Percentiles rank a stretch among this genome's conserved stretches.
Conservation (phyloP, 53 echinoderm and acorn worm genomes). For the Paracentrotus lividus region DNA sequence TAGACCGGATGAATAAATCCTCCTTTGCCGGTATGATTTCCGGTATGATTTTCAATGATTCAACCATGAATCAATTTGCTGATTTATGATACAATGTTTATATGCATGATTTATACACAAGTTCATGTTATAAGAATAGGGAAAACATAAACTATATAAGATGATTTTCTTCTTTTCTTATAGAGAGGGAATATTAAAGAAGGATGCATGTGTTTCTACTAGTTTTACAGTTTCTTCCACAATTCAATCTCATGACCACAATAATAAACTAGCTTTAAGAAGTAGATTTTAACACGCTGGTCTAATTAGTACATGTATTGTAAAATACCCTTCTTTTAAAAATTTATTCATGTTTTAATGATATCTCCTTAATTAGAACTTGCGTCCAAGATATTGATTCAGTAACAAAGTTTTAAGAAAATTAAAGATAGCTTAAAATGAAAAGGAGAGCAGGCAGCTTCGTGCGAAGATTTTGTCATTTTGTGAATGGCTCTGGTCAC, state of each 20-base stretch:
- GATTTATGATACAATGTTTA: neutral
- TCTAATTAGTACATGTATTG: too few species aligned
- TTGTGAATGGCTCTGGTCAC: constrained; percentile 57
- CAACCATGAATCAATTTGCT: neutral
- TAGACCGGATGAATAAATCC: too few species aligned
- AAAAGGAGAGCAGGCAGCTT: neutral
- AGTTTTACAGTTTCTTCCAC: too few species aligned
- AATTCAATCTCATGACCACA: too few species aligned
- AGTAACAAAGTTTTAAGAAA: too few species aligned
- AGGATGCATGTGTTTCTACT: neutral
- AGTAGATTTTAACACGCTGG: too few species aligned
- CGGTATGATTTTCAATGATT: neutral
- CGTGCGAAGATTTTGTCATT: constrained; percentile 49
- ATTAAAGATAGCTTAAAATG: too few species aligned
- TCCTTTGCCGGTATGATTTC: neutral
- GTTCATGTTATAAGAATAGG: neutral
- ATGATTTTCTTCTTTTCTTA: neutral
- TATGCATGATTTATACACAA: neutral
- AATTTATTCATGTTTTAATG: too few species aligned
- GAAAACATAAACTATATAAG: neutral
- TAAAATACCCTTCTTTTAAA: too few species aligned
- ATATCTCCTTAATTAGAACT: too few species aligned
- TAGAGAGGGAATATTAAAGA: neutral
- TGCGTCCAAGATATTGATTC: too few species aligned
- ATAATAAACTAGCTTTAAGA: too few species aligned